A percentile compares a stretch with the other conserved stretches of the same genome.
Evolutionary conservation across 2,888 invertebrate species (phyloP).

Genomic region (Hanleya hanleyi): DNA sequence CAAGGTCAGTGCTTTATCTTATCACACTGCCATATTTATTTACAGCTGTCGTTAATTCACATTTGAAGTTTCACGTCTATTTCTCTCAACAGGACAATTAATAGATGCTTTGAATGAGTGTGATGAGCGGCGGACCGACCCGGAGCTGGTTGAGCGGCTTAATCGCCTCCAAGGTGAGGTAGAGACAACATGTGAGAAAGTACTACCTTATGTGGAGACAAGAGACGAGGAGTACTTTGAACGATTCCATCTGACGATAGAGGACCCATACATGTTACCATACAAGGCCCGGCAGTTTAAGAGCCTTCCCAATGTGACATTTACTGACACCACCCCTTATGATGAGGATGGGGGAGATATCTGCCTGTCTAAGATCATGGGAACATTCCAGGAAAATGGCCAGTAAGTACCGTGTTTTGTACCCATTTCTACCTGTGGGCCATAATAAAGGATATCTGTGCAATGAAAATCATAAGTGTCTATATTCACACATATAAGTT

Average conservation of each 20-base stretch:
- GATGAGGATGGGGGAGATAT: constrained; percentile 51
- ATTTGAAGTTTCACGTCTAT: neutral
- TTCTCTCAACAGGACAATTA: constrained; percentile 47
- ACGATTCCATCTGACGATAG: constrained; percentile 44
- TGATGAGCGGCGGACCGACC: constrained; percentile 12
- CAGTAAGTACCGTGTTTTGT: constrained; percentile 43
- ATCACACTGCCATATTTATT: neutral
- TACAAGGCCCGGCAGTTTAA: constrained; percentile 39
- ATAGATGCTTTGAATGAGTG: constrained; percentile 44
- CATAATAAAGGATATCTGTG: too few species aligned
- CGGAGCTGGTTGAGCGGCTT: constrained; percentile 12
- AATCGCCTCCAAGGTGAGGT: constrained; percentile 33
- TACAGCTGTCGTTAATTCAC: neutral
- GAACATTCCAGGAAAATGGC: constrained; percentile 45
- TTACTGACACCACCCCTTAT: constrained; percentile 27
- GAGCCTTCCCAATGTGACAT: constrained; percentile 26
- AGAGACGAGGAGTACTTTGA: constrained; percentile 42
- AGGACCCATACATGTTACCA: constrained; percentile 46
- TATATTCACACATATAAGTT: too few species aligned
- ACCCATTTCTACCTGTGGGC: constrained; percentile 47
- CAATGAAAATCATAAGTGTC: too few species aligned
- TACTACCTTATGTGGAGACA: constrained; percentile 48
- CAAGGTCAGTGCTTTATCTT: constrained; percentile 46
- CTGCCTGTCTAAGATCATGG: constrained; percentile 52
- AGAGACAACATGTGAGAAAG: constrained; percentile 41